A percentile compares a stretch with the other conserved stretches of the same genome.
Evolutionary conservation across 2,113 vertebrate species (phyloP).

Genomic region (Lampris incognitus): DNA sequence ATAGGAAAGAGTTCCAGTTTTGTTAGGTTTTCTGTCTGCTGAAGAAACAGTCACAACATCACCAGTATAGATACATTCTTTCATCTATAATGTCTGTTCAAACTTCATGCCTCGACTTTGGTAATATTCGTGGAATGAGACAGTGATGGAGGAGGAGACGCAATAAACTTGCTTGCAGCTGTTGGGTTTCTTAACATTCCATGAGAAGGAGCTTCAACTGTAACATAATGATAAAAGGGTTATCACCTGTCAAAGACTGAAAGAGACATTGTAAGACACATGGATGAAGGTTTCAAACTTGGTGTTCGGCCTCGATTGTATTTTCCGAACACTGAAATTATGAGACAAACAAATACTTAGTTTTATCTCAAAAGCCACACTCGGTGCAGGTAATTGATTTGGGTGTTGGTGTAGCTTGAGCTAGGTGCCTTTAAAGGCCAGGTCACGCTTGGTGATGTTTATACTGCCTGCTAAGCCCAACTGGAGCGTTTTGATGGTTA

Average conservation of each 20-base stretch:
- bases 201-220: slow-evolving; percentile 4
- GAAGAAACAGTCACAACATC: not conserved
- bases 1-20: not conserved
- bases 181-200: slow-evolving; percentile 39
- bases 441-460: no score
- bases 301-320: slow-evolving; percentile 1
- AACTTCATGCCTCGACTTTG: slow-evolving; percentile 15
- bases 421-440: no score
- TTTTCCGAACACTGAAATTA: not conserved
- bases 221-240: not conserved
- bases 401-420: not conserved
- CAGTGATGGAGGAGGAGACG: slow-evolving; percentile 28
- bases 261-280: not conserved
- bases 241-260: slow-evolving; percentile 20
- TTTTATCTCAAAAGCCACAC: not conserved
- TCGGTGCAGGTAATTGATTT: slow-evolving; percentile 14
- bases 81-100: not conserved
- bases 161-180: slow-evolving; percentile 58
- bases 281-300: not conserved
- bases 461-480: no score
- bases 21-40: not conserved
- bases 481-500: no score
- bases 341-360: not conserved
- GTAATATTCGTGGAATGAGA: slow-evolving; percentile 42
- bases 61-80: not conserved